Conservation (phyloP, 2,797 vertebrate genomes). For the Poecilia picta region DNA sequence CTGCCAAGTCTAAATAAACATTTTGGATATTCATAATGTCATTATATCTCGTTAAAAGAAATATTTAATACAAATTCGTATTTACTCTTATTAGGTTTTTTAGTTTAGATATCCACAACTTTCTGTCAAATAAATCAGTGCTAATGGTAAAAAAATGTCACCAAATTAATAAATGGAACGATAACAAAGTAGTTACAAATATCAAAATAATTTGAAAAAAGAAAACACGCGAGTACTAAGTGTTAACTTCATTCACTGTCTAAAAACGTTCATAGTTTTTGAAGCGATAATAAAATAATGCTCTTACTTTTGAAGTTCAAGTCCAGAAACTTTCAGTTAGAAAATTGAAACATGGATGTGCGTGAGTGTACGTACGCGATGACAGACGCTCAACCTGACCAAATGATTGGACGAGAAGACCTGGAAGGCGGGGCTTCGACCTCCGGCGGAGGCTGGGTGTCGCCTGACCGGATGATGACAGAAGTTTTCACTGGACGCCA, state of each 20-base stretch:
- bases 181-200: neutral
- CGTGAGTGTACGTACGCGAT: neutral
- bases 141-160: neutral
- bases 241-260: neutral
- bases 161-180: neutral
- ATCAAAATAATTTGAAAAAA: neutral
- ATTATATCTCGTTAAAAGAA: neutral
- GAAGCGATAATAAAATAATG: neutral
- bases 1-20: neutral
- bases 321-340: neutral
- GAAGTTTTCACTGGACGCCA: conserved; percentile 67
- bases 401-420: conserved; percentile 44
- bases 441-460: conserved; percentile 69
- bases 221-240: neutral
- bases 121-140: neutral
- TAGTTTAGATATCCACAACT: neutral
- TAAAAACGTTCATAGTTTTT: neutral
- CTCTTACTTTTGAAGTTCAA: neutral
- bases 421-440: conserved; percentile 46
- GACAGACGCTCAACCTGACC: conserved; percentile 53
- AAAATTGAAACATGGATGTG: neutral
- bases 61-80: neutral
- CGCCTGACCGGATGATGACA: conserved; percentile 84
- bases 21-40: neutral
- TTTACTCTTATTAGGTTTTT: neutral